phyloP scores from a whole-genome alignment of 2,888 invertebrate genomes.

The Heteromurus nitidus region DNA sequence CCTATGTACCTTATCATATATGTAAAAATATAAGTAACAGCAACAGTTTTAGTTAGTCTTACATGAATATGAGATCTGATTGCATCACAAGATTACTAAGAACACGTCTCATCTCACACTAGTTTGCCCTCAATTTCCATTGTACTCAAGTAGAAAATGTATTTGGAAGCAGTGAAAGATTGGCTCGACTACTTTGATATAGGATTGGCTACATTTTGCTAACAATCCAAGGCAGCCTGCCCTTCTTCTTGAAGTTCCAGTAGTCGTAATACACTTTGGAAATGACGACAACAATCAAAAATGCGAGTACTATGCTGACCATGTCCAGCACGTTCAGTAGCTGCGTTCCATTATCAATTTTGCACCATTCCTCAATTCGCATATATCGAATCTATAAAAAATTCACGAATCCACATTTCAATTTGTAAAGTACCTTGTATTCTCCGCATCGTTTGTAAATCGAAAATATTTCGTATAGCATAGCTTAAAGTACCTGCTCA shows the following conservation, averaged over 20 bases:
- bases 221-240: conserved; percentile 89
- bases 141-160: no score
- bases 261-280: conserved; percentile 88
- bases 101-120: not conserved
- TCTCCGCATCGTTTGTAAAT: not conserved
- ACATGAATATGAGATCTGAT: conserved; percentile 9
- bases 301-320: conserved; percentile 82
- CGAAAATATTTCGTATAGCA: not conserved
- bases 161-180: no score
- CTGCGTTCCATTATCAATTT: conserved; percentile 61
- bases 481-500: conserved; percentile 74
- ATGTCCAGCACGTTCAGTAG: conserved; percentile 79
- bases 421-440: no score
- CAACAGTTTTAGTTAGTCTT: no score
- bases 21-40: no score
- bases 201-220: conserved; percentile 80
- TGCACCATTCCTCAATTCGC: conserved; percentile 72
- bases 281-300: conserved; percentile 83
- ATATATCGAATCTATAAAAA: conserved; percentile 69
- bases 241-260: conserved; percentile 86
- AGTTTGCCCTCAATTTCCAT: no score
- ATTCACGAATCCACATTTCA: no score
- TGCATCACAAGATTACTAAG: not conserved
- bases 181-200: no score
- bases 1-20: no score